These are phyloP conservation scores for Hycleus cichorii DNA, from an alignment of 1,140 invertebrate species.

Conservation along the genomic window DNA sequence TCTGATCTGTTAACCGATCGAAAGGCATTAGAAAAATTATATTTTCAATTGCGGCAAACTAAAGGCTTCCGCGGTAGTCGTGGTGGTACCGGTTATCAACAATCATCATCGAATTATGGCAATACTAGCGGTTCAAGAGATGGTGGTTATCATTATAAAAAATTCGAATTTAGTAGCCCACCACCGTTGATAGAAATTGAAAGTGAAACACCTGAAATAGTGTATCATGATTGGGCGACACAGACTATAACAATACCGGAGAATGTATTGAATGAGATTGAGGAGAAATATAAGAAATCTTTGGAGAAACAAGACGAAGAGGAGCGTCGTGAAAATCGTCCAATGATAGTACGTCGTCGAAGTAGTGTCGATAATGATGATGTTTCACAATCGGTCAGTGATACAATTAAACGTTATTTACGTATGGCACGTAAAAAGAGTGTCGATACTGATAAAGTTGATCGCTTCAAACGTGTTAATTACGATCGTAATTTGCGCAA, in stretches of 20 bases:
- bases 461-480: slow-evolving; percentile 79
- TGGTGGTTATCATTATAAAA: slow-evolving; percentile 8
- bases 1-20: slow-evolving; percentile 62
- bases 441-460: slow-evolving; percentile 68
- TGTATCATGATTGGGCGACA: slow-evolving; percentile 45
- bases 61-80: slow-evolving; percentile 54
- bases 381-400: slow-evolving; percentile 74
- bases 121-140: background rate
- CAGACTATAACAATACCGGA: slow-evolving; percentile 56
- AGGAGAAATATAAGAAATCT: slow-evolving; percentile 42
- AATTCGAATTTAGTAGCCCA: slow-evolving; percentile 39
- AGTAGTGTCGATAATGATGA: slow-evolving; percentile 76
- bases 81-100: slow-evolving; percentile 26
- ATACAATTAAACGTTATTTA: slow-evolving; percentile 76
- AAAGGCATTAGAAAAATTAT: slow-evolving; percentile 61
- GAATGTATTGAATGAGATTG: slow-evolving; percentile 45
- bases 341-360: slow-evolving; percentile 41
- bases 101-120: background rate
- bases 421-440: slow-evolving; percentile 80
- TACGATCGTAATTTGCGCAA: slow-evolving; percentile 78
- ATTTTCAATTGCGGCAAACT: slow-evolving; percentile 62
- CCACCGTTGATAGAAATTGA: slow-evolving; percentile 63
- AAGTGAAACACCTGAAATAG: slow-evolving; percentile 49
- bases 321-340: slow-evolving; percentile 37
- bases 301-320: slow-evolving; percentile 38